A percentile compares a stretch with the other conserved stretches of the same genome.
Evolutionary conservation across 2,113 vertebrate species (phyloP).

Genomic region (Mastomys natalensis): DNA sequence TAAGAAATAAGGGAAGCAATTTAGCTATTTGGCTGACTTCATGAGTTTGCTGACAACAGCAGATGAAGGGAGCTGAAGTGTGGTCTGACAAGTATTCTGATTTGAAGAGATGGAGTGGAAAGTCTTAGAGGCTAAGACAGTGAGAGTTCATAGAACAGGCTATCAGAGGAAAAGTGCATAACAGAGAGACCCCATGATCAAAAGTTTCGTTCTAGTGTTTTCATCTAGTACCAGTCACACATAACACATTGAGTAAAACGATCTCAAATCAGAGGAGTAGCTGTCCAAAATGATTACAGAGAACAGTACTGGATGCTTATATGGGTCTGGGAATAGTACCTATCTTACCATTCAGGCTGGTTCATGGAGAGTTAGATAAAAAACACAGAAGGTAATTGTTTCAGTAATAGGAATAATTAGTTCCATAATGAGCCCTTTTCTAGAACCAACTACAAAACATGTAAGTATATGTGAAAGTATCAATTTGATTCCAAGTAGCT

Average conservation of each 20-base stretch:
- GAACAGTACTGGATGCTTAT: neutral
- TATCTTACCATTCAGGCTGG: neutral
- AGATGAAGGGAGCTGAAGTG: neutral
- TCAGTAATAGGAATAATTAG: neutral
- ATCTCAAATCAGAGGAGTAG: neutral
- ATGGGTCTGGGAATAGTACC: neutral
- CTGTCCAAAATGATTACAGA: neutral
- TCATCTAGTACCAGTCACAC: neutral
- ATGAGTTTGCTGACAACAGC: conserved; percentile 1
- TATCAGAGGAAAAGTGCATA: neutral
- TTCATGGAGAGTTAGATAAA: neutral
- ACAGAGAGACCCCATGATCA: neutral
- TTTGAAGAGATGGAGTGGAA: neutral
- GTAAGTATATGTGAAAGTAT: neutral
- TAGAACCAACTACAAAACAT: neutral
- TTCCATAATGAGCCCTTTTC: neutral
- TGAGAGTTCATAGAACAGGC: neutral
- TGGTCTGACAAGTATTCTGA: neutral
- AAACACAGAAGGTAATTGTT: neutral
- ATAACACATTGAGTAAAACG: neutral
- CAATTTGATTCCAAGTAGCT: neutral
- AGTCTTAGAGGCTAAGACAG: neutral
- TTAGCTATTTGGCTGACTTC: neutral
- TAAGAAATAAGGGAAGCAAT: neutral
- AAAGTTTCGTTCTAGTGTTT: neutral